Conservation (phyloP, 2,888 invertebrate genomes). For the Acheta domesticus region DNA sequence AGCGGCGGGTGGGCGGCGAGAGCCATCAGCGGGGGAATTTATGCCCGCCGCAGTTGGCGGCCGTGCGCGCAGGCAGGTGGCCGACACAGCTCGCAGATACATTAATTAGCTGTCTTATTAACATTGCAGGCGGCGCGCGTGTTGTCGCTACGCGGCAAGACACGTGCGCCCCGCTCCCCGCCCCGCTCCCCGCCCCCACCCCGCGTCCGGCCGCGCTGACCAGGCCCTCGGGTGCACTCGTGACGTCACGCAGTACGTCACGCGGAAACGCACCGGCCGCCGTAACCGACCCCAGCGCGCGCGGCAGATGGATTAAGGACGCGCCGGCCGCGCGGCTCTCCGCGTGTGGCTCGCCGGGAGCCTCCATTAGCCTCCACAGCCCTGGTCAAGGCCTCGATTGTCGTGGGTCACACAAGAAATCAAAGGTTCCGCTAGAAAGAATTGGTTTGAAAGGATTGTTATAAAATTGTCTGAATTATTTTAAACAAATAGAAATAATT, state of each 20-base stretch:
- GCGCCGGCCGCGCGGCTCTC: too few species aligned
- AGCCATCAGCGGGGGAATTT: background rate
- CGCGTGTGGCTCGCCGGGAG: too few species aligned
- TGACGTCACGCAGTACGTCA: background rate
- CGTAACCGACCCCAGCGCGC: too few species aligned
- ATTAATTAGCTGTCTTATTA: conserved; percentile 18
- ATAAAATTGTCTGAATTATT: too few species aligned
- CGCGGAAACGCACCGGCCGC: too few species aligned
- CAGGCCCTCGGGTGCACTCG: background rate
- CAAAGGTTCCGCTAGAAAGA: too few species aligned
- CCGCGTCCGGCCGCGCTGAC: background rate
- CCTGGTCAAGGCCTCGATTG: too few species aligned
- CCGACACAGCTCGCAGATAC: conserved; percentile 18
- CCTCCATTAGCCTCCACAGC: too few species aligned
- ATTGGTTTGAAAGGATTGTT: too few species aligned
- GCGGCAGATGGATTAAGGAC: too few species aligned
- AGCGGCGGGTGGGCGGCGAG: background rate
- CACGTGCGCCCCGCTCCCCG: background rate
- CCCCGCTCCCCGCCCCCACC: background rate
- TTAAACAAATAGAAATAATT: too few species aligned
- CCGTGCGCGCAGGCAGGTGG: background rate
- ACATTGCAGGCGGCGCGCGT: conserved; percentile 5
- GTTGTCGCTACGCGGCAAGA: background rate
- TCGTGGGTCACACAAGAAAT: too few species aligned
- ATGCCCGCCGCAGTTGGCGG: conserved; percentile 18